Evolutionary conservation across 1,140 invertebrate species (phyloP).

Genomic region (Plectrocnemia conspersa): DNA sequence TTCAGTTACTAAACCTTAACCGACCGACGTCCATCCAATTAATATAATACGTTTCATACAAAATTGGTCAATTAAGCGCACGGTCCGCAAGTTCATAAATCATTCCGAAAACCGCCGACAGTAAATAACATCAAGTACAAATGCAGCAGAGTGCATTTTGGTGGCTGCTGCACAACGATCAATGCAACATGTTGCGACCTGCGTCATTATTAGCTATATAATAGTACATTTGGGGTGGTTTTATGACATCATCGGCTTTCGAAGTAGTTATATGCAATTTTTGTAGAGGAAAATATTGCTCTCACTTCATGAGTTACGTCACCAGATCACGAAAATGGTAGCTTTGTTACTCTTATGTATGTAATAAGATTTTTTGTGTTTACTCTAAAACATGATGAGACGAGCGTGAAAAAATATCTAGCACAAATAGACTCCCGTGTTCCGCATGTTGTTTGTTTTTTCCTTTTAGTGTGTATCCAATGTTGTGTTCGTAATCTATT

Average conservation of each 20-base stretch:
- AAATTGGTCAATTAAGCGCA: too few species aligned
- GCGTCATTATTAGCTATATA: conserved; percentile 19
- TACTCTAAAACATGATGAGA: too few species aligned
- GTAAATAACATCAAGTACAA: conserved; percentile 12
- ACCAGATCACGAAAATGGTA: conserved; percentile 14
- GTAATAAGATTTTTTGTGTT: conserved; percentile 1
- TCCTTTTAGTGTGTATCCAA: conserved; percentile 28
- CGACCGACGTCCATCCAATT: conserved; percentile 4
- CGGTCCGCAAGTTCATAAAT: not conserved
- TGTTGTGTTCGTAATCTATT: too few species aligned
- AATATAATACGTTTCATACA: not conserved
- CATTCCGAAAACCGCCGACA: not conserved
- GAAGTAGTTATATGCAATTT: too few species aligned
- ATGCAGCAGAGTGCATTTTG: conserved; percentile 24
- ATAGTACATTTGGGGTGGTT: conserved; percentile 11
- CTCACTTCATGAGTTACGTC: too few species aligned
- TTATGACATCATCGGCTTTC: not conserved
- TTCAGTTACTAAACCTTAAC: too few species aligned
- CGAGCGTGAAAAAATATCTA: conserved; percentile 24
- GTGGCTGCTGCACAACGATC: conserved; percentile 5
- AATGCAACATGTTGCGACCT: conserved; percentile 26
- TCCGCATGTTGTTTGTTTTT: conserved; percentile 34
- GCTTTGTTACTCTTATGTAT: not conserved
- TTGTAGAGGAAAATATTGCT: too few species aligned
- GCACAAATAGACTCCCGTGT: conserved; percentile 35